These are phyloP conservation scores for Saxidomus purpurata DNA, from an alignment of 1,140 invertebrate genomes.

Conservation along the genomic window DNA sequence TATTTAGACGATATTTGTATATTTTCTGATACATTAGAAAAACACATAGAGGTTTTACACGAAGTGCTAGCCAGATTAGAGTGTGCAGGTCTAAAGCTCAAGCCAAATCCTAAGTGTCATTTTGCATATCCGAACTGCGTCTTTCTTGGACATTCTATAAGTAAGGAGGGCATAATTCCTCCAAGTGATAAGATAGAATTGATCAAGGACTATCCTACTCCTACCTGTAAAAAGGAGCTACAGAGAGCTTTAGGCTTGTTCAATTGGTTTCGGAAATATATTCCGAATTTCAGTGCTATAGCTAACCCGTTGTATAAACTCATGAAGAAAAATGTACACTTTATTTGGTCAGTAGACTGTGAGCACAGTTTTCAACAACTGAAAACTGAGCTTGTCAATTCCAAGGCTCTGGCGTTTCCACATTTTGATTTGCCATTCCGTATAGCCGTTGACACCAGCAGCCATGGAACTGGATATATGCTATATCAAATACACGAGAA, in stretches of 20 bases:
- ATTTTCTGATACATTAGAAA: constrained; percentile 46
- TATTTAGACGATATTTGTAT: constrained; percentile 67
- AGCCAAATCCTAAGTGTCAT: constrained; percentile 54
- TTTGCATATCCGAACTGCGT: constrained; percentile 53
- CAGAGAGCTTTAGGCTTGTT: constrained; percentile 63
- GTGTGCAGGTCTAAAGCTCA: constrained; percentile 56
- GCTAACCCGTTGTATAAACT: constrained; percentile 49
- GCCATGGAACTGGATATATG: constrained; percentile 67
- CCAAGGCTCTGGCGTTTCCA: constrained; percentile 42
- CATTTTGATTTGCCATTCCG: constrained; percentile 54
- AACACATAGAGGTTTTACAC: constrained; percentile 64
- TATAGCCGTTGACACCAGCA: constrained; percentile 62
- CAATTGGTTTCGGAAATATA: constrained; percentile 70
- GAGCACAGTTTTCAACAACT: constrained; percentile 27
- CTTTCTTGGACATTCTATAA: constrained; percentile 64
- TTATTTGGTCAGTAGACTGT: constrained; percentile 48
- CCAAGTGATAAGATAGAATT: constrained; percentile 59
- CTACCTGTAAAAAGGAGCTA: constrained; percentile 49
- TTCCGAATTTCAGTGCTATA: constrained; percentile 51
- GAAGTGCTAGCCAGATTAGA: constrained; percentile 59
- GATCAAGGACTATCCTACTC: constrained; percentile 47
- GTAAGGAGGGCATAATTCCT: constrained; percentile 62
- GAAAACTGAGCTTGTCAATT: constrained; percentile 25
- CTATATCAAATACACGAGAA: constrained; percentile 65
- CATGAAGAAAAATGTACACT: constrained; percentile 44